Evolutionary conservation across 2,888 invertebrate genomes (phyloP).

Genomic region (Drosophila kanekoi): DNA sequence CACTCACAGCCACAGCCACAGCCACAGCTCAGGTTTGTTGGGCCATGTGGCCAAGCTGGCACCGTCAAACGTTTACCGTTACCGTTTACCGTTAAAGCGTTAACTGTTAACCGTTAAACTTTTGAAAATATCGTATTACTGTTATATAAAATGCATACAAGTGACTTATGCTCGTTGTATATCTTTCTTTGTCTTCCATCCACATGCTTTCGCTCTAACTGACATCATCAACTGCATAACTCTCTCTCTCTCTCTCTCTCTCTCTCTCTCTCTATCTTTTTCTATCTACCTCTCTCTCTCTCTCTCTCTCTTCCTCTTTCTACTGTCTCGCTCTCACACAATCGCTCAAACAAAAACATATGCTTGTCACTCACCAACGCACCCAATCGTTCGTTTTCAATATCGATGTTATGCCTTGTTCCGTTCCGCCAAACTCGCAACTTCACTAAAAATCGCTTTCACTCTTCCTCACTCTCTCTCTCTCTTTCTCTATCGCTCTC

Average conservation of each 20-base stretch:
- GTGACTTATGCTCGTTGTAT: conserved; percentile 83
- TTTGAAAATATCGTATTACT: conserved; percentile 30
- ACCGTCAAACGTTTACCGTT: conserved; percentile 53
- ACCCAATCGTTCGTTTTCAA: conserved; percentile 31
- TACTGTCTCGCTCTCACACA: conserved; percentile 9
- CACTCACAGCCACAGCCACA: conserved; percentile 67
- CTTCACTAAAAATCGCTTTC: neutral
- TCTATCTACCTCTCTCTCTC: conserved; percentile 16
- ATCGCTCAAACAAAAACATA: conserved; percentile 5
- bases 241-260: conserved; percentile 18
- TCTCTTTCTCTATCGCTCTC: conserved; percentile 3
- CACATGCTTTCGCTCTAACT: conserved; percentile 76
- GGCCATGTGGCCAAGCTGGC: conserved; percentile 61
- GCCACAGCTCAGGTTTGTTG: conserved; percentile 69
- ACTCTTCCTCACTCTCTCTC: neutral
- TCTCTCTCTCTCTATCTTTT: conserved; percentile 15
- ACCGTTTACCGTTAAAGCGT: conserved; percentile 30
- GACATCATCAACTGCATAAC: conserved; percentile 50
- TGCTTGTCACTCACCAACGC: conserved; percentile 15
- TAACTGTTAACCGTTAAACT: conserved; percentile 29
- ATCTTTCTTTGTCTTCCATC: conserved; percentile 76
- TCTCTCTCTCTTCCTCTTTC: conserved; percentile 6
- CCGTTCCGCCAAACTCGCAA: conserved; percentile 5
- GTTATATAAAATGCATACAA: conserved; percentile 43
- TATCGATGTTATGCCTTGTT: conserved; percentile 40